Percentiles rank a stretch among this genome's conserved stretches.
Conservation (phyloP, 2,797 vertebrate species). For the Sebastiscus albofasciatus region DNA sequence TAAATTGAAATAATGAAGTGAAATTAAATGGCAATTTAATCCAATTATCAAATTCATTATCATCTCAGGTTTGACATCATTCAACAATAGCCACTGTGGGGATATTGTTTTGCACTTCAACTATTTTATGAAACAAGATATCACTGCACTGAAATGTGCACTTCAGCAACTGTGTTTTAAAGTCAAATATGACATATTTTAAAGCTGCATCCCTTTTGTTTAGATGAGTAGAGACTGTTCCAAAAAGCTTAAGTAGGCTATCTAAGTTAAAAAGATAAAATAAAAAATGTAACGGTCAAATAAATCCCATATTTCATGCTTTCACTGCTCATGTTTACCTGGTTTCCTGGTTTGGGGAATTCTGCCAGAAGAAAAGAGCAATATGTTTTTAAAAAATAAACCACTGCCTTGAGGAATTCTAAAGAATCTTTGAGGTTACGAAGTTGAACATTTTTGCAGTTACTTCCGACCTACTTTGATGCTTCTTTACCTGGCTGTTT, state of each 20-base stretch:
- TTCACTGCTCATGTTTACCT: slow-evolving; percentile 5
- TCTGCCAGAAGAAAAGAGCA: slow-evolving; percentile 15
- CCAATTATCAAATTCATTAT: not conserved
- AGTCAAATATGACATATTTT: not conserved
- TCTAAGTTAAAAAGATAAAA: not conserved
- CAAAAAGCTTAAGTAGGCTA: not conserved
- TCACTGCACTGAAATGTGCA: not conserved
- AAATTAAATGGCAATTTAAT: not conserved
- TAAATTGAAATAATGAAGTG: not conserved
- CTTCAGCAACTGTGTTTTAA: not conserved
- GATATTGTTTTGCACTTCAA: not conserved
- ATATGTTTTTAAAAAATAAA: slow-evolving; percentile 33
- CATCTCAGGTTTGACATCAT: not conserved
- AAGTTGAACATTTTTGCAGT: slow-evolving; percentile 49
- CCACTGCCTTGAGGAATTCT: slow-evolving; percentile 31
- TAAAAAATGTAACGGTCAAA: not conserved
- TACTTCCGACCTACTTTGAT: slow-evolving; percentile 62
- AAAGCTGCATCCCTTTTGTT: not conserved
- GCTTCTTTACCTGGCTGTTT: slow-evolving; percentile 37
- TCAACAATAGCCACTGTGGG: not conserved
- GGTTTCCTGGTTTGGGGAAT: slow-evolving; percentile 1
- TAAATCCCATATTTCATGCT: slow-evolving; percentile 7
- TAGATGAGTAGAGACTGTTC: not conserved
- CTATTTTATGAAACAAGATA: not conserved
- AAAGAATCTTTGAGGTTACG: slow-evolving; percentile 51